Base-by-base conservation (phyloP, 2,797 vertebrate genomes). In the Margarornis squamiger region DNA sequence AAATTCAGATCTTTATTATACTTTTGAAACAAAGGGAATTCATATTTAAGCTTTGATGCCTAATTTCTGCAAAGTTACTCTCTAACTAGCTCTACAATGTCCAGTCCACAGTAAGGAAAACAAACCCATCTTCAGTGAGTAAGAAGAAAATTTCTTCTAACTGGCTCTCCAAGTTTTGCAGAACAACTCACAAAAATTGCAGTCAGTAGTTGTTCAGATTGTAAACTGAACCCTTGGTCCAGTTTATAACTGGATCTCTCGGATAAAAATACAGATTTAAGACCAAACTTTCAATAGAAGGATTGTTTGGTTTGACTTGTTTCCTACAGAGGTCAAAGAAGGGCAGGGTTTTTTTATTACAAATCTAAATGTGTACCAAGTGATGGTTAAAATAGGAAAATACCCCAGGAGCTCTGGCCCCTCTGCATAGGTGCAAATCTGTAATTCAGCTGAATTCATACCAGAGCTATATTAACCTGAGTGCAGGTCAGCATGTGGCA, bases 311-410 rank as follows among this genome's bases (percentile, higher is more conserved):
- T 73, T 92, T 91, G 63, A 73, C 38, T 74, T 77, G 22, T 71
- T 88, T 93, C 77, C 59, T 81, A 41, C 32, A 55, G 76, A 88
- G 90, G 87, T 81, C 55, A 2, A 57, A 90, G 59, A 76, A 15
- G 6, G 86, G 34, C 2, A 1, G 70, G 54, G 26, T 75, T 36
- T 66, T 92, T 88, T 91, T 92, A 91, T 80, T 48, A 66, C 80
- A 70, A 79, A 84, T 76, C 88, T 76, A 90, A 92, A 86, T 71
- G 32, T 23, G 22, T 81, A 71, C 75, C 27, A 0, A 93, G 70
- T 66, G 51, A 27, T 78, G 80, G 34, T 85, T 88, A 88, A 95
- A 96, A 90, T 38, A 87, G 63, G n/a, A 93, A 81, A 82, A 85
- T 23, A 84, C 17, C 9, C 36, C 66, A 36, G 58, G 71, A 94